phyloP scores from a whole-genome alignment of 2,113 vertebrate genomes.

The Cyanoderma ruficeps region DNA sequence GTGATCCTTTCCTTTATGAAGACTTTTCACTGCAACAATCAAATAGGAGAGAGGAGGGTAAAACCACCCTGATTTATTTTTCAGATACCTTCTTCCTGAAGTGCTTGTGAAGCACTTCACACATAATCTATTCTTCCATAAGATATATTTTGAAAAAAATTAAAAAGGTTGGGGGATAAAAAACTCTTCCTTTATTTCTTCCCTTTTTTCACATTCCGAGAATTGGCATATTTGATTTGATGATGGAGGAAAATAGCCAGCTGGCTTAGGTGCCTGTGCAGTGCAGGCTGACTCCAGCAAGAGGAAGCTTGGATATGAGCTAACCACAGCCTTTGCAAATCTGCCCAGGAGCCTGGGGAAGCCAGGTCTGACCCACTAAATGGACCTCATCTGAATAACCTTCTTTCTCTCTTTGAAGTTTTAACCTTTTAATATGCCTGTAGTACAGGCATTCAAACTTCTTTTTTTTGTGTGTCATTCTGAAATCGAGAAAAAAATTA shows the following conservation, averaged over 20 bases:
- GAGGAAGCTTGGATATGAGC: not conserved
- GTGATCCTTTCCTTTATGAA: not conserved
- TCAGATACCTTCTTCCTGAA: not conserved
- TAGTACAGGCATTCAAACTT: not conserved
- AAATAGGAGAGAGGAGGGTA: not conserved
- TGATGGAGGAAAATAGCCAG: not conserved
- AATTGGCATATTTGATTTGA: not conserved
- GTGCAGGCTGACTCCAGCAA: not conserved
- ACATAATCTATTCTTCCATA: not conserved
- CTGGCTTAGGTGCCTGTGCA: not conserved
- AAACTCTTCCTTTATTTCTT: not conserved
- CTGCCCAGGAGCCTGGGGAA: not conserved
- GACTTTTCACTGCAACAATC: not conserved
- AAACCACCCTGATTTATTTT: not conserved
- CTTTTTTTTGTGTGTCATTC: not conserved
- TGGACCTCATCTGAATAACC: not conserved
- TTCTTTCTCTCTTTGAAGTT: not conserved
- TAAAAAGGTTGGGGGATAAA: not conserved
- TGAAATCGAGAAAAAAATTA: not conserved
- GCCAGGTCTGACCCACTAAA: not conserved
- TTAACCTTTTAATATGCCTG: not conserved
- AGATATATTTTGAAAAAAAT: not conserved
- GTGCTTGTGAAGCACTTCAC: not conserved
- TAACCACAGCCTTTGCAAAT: not conserved
- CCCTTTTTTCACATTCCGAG: not conserved